Base-by-base conservation (phyloP, 2,888 invertebrate genomes). In the Rhagium mordax region DNA sequence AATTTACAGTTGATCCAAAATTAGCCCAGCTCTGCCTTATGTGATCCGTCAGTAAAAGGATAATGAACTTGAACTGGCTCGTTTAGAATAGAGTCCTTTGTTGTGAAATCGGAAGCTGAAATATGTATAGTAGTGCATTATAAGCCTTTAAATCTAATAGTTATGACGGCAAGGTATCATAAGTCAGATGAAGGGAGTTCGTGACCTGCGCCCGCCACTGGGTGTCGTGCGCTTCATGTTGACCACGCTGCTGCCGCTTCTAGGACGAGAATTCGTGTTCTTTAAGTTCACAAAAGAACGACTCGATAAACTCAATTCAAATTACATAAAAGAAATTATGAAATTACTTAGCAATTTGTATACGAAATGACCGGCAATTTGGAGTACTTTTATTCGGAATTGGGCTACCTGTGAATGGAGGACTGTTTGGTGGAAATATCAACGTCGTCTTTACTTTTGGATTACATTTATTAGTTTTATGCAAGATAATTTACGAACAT, bases 211-310 rank as follows among this genome's bases (percentile, higher is more conserved):
- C 69, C 81, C 70, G 73, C 73, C 73, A 73, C 73, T 62, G 73
- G 73, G 73, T 70, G 73, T 69, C 81, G 81, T 81, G 82, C 81
- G 74, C 71, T 79, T 79, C 74, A 79, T 79, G 79, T 78, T 81
- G 81, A 81, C 81, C 81, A 81, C 78, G 78, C 78, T 76, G 76
- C 76, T 76, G 78, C 78, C 74, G 79, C 80, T 80, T 79, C 79
- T 62, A 65, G 65, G 74, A 71, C 72, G 62, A 48, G 71, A 47
- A 69, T 53, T 77, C 76, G 74, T 77, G 74, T 74, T 62, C 71
- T 47, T 41, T 33, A 21, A 62, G 57, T 33, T 57, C 71, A 55
- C 57, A 71, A 71, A 70, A 71, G 74, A 62, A 67, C 16, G 61
- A 70, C 21, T 64, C 64, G 69, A 62, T 51, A 49, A 61, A 33